phyloP scores from a whole-genome alignment of 2,888 invertebrate genomes.

The Tinea semifulvella region DNA sequence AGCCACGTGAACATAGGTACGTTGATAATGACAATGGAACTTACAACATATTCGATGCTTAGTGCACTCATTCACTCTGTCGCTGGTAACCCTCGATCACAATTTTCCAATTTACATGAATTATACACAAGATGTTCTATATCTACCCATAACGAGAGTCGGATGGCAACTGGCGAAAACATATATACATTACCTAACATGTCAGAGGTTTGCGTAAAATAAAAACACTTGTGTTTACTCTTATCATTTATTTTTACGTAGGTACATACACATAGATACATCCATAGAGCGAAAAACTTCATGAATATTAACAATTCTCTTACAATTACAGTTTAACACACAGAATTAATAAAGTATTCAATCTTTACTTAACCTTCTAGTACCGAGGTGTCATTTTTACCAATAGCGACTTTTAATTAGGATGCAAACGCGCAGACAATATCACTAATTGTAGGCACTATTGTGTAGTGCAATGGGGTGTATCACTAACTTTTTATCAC shows the following conservation, averaged over 20 bases:
- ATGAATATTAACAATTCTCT: constrained; percentile 40
- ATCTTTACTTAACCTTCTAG: too few species aligned
- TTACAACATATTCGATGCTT: constrained; percentile 2
- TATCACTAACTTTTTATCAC: too few species aligned
- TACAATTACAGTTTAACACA: neutral
- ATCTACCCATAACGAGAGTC: constrained; percentile 1
- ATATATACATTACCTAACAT: neutral
- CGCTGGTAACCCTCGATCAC: neutral
- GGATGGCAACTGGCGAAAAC: neutral
- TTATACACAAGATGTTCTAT: neutral
- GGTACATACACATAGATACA: too few species aligned
- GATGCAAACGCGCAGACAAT: too few species aligned
- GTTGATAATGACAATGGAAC: neutral
- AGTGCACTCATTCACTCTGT: constrained; percentile 8
- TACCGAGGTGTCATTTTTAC: too few species aligned
- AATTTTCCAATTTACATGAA: neutral
- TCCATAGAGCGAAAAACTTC: constrained; percentile 41
- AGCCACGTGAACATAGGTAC: too few species aligned
- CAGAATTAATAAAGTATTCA: too few species aligned
- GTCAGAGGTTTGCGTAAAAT: neutral
- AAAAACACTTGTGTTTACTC: neutral
- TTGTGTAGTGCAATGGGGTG: too few species aligned
- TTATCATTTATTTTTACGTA: constrained; percentile 40
- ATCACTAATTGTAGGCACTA: too few species aligned
- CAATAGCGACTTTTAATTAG: too few species aligned